phyloP scores from a whole-genome alignment of 2,797 vertebrate genomes.

The Scolopax rusticola region DNA sequence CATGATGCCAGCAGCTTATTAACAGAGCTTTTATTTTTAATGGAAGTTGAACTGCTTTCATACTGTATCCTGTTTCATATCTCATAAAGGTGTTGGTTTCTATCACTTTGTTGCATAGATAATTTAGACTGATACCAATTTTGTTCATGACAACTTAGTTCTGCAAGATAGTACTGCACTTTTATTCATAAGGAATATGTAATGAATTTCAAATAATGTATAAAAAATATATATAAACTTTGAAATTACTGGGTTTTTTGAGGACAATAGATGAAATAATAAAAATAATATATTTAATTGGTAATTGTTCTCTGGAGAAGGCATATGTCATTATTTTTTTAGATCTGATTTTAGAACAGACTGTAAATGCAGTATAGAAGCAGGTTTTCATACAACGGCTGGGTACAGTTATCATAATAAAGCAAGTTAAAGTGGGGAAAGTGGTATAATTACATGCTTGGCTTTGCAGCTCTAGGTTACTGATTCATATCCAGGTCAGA shows the following conservation, averaged over 20 bases:
- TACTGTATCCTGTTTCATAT: conserved; percentile 64
- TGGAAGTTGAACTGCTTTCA: conserved; percentile 73
- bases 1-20: conserved; percentile 37
- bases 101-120: conserved; percentile 19
- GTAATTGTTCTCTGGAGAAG: background rate
- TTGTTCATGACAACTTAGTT: conserved; percentile 1
- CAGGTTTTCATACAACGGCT: conserved; percentile 1
- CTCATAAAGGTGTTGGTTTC: conserved; percentile 36
- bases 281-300: background rate
- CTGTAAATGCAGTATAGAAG: background rate
- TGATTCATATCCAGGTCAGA: conserved; percentile 37
- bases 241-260: background rate
- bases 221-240: background rate
- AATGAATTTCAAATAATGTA: background rate
- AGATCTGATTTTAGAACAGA: background rate
- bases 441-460: background rate
- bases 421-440: conserved; percentile 57
- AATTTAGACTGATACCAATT: background rate
- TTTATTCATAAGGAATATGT: background rate
- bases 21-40: conserved; percentile 78
- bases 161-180: conserved; percentile 28
- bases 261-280: background rate
- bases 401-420: conserved; percentile 37
- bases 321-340: background rate
- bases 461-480: conserved; percentile 25